phyloP scores from a whole-genome alignment of 64 coral and sea anemone species.

The Montipora cactus region DNA sequence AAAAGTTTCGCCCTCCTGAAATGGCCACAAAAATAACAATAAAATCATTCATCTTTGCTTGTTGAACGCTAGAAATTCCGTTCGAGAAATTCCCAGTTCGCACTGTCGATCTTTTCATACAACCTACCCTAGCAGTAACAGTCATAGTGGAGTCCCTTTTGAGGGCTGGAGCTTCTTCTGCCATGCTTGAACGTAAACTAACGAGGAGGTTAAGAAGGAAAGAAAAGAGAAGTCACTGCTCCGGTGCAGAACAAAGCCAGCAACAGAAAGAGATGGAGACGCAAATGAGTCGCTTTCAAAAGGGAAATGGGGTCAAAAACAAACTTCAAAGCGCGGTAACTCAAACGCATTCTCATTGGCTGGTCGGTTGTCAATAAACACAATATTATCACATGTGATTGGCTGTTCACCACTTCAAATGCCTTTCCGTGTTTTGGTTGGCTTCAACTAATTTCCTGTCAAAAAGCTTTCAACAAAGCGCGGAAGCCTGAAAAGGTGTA shows the following conservation, averaged over 20 bases:
- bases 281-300: slow-evolving; percentile 64
- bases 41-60: not conserved
- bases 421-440: not conserved
- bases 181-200: slow-evolving; percentile 63
- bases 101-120: not conserved
- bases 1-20: slow-evolving; percentile 71
- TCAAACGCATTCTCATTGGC: slow-evolving; percentile 37
- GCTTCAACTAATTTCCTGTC: slow-evolving; percentile 50
- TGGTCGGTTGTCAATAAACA: slow-evolving; percentile 38
- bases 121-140: slow-evolving; percentile 84
- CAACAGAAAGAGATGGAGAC: slow-evolving; percentile 65
- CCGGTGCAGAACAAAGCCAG: slow-evolving; percentile 8
- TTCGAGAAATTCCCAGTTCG: slow-evolving; percentile 1
- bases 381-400: slow-evolving; percentile 11
- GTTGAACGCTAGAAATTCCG: not conserved
- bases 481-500: not conserved
- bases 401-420: slow-evolving; percentile 12
- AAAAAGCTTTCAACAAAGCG: slow-evolving; percentile 7
- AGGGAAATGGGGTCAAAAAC: slow-evolving; percentile 15
- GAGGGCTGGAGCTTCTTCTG: slow-evolving; percentile 76
- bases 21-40: slow-evolving; percentile 27
- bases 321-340: slow-evolving; percentile 80
- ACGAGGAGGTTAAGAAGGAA: slow-evolving; percentile 33
- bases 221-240: not conserved
- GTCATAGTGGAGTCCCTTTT: slow-evolving; percentile 93